Conservation (phyloP, 1,140 invertebrate genomes). For the Venturia canescens region DNA sequence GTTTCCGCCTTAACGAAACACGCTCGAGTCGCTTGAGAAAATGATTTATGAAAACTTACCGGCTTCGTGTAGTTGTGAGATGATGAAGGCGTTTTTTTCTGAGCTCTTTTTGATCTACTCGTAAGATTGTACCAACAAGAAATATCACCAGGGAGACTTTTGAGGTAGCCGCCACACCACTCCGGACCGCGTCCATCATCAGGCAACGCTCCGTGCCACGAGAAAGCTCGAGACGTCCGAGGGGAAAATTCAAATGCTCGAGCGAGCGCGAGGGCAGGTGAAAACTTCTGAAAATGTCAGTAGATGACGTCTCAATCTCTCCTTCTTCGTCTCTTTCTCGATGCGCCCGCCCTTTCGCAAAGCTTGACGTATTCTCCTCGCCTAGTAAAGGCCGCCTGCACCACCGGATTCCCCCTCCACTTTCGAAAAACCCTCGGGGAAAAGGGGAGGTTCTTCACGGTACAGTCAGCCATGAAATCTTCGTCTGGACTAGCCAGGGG, state of each 20-base stretch:
- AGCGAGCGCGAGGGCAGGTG: slow-evolving; percentile 44
- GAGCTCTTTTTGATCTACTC: slow-evolving; percentile 31
- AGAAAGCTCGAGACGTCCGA: background rate
- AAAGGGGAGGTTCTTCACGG: slow-evolving; percentile 56
- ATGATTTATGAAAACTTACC: background rate
- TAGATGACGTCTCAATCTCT: slow-evolving; percentile 76
- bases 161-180: slow-evolving; percentile 11
- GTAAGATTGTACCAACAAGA: slow-evolving; percentile 4
- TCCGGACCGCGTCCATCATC: slow-evolving; percentile 59
- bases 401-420: slow-evolving; percentile 42
- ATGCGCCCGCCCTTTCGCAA: slow-evolving; percentile 73
- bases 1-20: background rate
- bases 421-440: background rate
- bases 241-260: background rate
- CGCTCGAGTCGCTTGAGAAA: background rate
- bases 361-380: slow-evolving; percentile 9
- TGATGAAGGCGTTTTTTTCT: slow-evolving; percentile 21
- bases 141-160: slow-evolving; percentile 17
- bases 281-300: slow-evolving; percentile 65
- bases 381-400: slow-evolving; percentile 42
- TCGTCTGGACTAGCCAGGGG: slow-evolving; percentile 34
- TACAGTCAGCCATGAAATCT: slow-evolving; percentile 61
- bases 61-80: background rate
- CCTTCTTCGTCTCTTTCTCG: slow-evolving; percentile 70
- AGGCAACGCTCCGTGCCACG: slow-evolving; percentile 4